Base-by-base conservation (phyloP, 1,140 invertebrate species). In the Plodia interpunctella region DNA sequence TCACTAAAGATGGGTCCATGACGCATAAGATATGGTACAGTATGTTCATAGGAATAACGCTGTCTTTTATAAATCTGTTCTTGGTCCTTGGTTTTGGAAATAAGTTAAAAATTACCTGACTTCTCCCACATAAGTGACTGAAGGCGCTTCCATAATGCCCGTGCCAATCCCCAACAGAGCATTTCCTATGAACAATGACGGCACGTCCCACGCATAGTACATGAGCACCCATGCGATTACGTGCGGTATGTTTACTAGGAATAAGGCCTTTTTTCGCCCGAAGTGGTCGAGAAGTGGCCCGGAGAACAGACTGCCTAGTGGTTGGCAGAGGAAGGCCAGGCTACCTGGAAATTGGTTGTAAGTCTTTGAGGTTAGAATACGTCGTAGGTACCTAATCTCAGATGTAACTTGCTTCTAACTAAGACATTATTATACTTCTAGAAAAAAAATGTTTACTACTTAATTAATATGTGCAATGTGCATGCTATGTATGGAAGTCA, bases 311-410 rank as follows among this genome's bases (percentile, higher is more conserved):
- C 94, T 94, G 13, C 94, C 94, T 0, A 95, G 60, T 0, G 94
- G 94, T 49, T 95, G 94, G 25, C 92, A 92, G 49, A 95, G 92
- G 54, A 94, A 90, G 63, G 93, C 93, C 62, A 95, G 91, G 57
- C 94, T 94, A 61, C 94, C 94, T 95, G 77, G 21, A 88, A 87
- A 65, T 5, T 15, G 0, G 17, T 15, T 44, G 1, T 1, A 44
- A 1, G 38, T 32, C 9, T 10, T 6, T 32, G 30, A 32, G 30
- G 21, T 25, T 3, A 32, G 10, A 32, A 10, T 11, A 32, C 11
- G 10, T 32, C 11, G n/a, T n/a, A n/a, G n/a, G n/a, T n/a, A n/a
- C n/a, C n/a, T n/a, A n/a, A n/a, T n/a, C n/a, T n/a, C n/a, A n/a
- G n/a, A n/a, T n/a, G n/a, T n/a, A n/a, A n/a, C n/a, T n/a, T n/a